Conservation (phyloP, 2,113 vertebrate species). For the Stigmatopora nigra region DNA sequence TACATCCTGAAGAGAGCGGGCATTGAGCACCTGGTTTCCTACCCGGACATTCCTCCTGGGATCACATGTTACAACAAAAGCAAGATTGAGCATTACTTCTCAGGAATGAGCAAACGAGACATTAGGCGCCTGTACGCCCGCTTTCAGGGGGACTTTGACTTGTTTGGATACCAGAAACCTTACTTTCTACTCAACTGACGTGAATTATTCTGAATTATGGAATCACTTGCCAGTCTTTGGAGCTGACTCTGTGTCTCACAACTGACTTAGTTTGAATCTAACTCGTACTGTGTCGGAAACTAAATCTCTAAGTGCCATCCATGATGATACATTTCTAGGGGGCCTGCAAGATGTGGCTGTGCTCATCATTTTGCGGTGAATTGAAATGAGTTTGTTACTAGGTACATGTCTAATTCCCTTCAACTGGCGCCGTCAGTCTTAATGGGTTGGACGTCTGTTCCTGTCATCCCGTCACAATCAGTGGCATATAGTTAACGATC, state of each 20-base stretch:
- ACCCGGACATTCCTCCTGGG: slow-evolving; percentile 88
- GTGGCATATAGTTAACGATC: background rate
- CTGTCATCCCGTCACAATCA: too few species aligned
- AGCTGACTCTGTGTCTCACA: slow-evolving; percentile 9
- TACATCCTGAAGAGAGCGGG: slow-evolving; percentile 83
- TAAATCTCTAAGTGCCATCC: too few species aligned
- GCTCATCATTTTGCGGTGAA: too few species aligned
- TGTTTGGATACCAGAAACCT: slow-evolving; percentile 88
- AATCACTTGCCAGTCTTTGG: slow-evolving; percentile 8
- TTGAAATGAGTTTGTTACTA: too few species aligned
- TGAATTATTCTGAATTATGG: background rate
- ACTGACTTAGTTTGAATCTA: background rate
- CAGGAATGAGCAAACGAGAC: slow-evolving; percentile 85
- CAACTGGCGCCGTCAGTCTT: too few species aligned
- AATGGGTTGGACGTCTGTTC: too few species aligned
- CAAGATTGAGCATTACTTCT: slow-evolving; percentile 89
- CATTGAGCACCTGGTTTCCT: slow-evolving; percentile 81
- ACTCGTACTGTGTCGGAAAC: background rate
- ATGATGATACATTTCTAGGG: too few species aligned
- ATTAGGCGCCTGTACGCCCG: slow-evolving; percentile 80
- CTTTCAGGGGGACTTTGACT: slow-evolving; percentile 87
- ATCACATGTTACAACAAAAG: slow-evolving; percentile 90
- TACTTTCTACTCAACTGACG: slow-evolving; percentile 82
- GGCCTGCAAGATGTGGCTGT: too few species aligned
- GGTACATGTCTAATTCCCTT: too few species aligned